Conservation (phyloP, 2,888 invertebrate genomes). For the Trichopria drosophilae region DNA sequence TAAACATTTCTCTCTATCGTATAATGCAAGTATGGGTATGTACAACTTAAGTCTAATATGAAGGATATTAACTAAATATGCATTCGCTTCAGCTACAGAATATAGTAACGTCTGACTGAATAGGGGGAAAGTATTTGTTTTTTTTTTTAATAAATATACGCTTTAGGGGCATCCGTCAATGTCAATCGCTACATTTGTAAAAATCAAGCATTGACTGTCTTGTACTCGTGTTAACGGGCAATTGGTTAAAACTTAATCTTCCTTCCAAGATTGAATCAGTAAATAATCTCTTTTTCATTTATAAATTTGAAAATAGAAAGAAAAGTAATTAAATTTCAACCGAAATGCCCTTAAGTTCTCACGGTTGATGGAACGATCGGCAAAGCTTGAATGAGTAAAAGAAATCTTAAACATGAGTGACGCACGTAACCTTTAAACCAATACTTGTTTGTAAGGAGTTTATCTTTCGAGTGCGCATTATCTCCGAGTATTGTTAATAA, state of each 20-base stretch:
- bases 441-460: slow-evolving; percentile 13
- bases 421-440: slow-evolving; percentile 10
- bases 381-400: too few relatives aligned
- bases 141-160: slow-evolving; percentile 32
- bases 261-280: too few relatives aligned
- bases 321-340: too few relatives aligned
- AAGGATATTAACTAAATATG: slow-evolving; percentile 39
- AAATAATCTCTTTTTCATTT: slow-evolving; percentile 10
- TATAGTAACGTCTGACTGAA: slow-evolving; percentile 49
- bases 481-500: slow-evolving; percentile 14
- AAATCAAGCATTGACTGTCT: slow-evolving; percentile 42
- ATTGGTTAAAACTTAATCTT: too few relatives aligned
- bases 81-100: slow-evolving; percentile 40
- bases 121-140: slow-evolving; percentile 37
- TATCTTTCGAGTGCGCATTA: slow-evolving; percentile 20
- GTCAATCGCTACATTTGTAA: slow-evolving; percentile 38
- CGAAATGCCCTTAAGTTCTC: too few relatives aligned
- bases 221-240: slow-evolving; percentile 34
- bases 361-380: slow-evolving; percentile 12
- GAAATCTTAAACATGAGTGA: too few relatives aligned
- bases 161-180: slow-evolving; percentile 35
- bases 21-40: slow-evolving; percentile 48
- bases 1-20: slow-evolving; percentile 41
- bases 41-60: slow-evolving; percentile 42
- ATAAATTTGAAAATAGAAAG: too few relatives aligned